Percentiles rank a stretch among this genome's conserved stretches.
Conservation (phyloP, 1,140 invertebrate species). For the Neoseiulus cucumeris region DNA sequence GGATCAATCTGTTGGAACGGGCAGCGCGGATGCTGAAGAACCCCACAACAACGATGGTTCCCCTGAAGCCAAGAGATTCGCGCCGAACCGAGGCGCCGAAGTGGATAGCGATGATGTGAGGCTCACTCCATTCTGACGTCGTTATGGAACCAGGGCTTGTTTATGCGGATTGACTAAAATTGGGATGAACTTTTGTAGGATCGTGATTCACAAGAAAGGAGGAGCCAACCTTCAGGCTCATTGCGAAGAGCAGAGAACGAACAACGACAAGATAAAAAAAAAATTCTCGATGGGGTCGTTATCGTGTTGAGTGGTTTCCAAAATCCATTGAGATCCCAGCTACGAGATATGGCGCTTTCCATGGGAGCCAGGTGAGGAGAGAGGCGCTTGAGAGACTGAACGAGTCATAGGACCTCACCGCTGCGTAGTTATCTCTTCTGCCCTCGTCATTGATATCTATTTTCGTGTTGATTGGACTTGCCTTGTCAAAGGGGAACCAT, state of each 20-base stretch:
- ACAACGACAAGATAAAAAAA: conserved; percentile 32
- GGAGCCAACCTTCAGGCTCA: background rate
- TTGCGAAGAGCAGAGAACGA: conserved; percentile 12
- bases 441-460: background rate
- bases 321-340: conserved; percentile 47
- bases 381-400: background rate
- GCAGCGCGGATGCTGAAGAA: too few relatives aligned
- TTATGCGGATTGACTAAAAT: too few relatives aligned
- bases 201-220: too few relatives aligned
- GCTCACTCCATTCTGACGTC: background rate
- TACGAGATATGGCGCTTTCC: conserved; percentile 44
- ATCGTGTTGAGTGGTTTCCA: conserved; percentile 65
- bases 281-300: conserved; percentile 42
- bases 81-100: too few relatives aligned
- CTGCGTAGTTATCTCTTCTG: too few relatives aligned
- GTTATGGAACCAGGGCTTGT: too few relatives aligned
- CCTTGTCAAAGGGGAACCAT: background rate
- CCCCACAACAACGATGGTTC: too few relatives aligned
- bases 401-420: background rate
- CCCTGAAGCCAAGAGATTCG: too few relatives aligned
- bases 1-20: too few relatives aligned
- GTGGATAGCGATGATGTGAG: too few relatives aligned
- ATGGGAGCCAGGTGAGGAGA: conserved; percentile 51
- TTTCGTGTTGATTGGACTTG: background rate
- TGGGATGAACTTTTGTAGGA: too few relatives aligned